Evolutionary conservation across 2,888 invertebrate genomes (phyloP), one percentile per base, ranked within the genome.

Genomic region (Drosophila pseudotakahashii): DNA sequence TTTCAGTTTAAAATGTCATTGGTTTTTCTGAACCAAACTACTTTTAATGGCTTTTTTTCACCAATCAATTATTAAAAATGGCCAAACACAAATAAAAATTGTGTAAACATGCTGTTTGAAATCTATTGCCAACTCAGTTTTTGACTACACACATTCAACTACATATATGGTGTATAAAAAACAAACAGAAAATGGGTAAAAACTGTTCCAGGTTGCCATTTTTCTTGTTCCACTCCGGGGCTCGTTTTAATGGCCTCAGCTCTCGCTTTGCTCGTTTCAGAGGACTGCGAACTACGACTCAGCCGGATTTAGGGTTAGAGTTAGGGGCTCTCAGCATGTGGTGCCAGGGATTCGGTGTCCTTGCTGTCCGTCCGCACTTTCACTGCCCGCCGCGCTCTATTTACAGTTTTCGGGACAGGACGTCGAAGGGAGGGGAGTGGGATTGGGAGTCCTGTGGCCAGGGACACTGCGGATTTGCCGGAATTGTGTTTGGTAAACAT

Each of bases 401-500:
- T 83, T 83, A 83, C 86, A 83, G 88, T 85, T 82, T 82, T 47
- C 37, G 68, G 83, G 69, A 54, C 70, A 55, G 50, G 30, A 30
- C 19, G 23, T 19, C 36, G 60, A 30, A 13, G 36, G 19, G n/a
- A 4, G 16, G 1, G 37, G 37, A n/a, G n/a, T n/a, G n/a, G n/a
- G n/a, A n/a, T n/a, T n/a, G n/a, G 42, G 32, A 11, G 23, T 59
- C 45, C 44, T 39, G 67, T 16, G 53, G 63, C 64, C 41, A 34
- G 53, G 62, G 63, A 72, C 68, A 54, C 44, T 50, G 51, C 42
- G 84, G 78, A 72, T 80, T 84, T 85, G 86, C 73, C 61, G 83
- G 80, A 88, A 85, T 82, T 88, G 83, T 83, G 82, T 83, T 83
- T 83, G 88, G 82, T 83, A 83, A 83, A 83, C 82, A 83, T 85